Conservation (phyloP, 2,113 vertebrate species). For the Sander lucioperca region DNA sequence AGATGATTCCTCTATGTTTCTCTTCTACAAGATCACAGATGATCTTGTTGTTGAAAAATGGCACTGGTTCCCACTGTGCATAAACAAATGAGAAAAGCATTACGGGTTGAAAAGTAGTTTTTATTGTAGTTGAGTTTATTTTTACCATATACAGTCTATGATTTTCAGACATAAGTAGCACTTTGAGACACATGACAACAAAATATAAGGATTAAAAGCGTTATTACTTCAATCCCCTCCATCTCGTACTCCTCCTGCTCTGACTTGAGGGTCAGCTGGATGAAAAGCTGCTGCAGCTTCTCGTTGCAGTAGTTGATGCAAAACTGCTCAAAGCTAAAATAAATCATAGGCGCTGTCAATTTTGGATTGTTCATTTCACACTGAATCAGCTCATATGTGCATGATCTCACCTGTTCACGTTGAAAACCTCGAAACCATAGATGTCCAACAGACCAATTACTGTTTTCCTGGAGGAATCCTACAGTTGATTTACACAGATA, state of each 20-base stretch:
- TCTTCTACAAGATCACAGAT: slow-evolving; percentile 97
- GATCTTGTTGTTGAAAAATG: slow-evolving; percentile 98
- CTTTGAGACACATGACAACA: neutral
- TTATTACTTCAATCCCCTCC: slow-evolving; percentile 95
- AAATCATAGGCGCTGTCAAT: neutral
- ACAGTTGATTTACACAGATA: slow-evolving; percentile 20
- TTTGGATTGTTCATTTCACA: neutral
- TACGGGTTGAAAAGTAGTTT: neutral
- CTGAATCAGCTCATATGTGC: neutral
- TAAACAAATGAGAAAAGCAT: neutral
- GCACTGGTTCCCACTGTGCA: slow-evolving; percentile 94
- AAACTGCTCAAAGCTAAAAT: slow-evolving; percentile 96
- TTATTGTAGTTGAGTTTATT: neutral
- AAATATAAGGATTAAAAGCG: neutral
- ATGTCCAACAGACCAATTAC: slow-evolving; percentile 97
- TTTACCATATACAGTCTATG: neutral
- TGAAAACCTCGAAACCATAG: slow-evolving; percentile 97
- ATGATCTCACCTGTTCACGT: slow-evolving; percentile 90
- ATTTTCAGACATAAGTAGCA: no score
- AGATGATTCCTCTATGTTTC: slow-evolving; percentile 95
- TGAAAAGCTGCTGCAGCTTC: slow-evolving; percentile 97
- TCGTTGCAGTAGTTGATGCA: slow-evolving; percentile 99
- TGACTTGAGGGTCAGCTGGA: slow-evolving; percentile 94
- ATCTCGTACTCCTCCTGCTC: slow-evolving; percentile 95
- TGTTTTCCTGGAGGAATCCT: slow-evolving; percentile 91